These are phyloP conservation scores for Aspidapion aeneum DNA, from an alignment of 2,888 invertebrate species.

Conservation along the genomic window DNA sequence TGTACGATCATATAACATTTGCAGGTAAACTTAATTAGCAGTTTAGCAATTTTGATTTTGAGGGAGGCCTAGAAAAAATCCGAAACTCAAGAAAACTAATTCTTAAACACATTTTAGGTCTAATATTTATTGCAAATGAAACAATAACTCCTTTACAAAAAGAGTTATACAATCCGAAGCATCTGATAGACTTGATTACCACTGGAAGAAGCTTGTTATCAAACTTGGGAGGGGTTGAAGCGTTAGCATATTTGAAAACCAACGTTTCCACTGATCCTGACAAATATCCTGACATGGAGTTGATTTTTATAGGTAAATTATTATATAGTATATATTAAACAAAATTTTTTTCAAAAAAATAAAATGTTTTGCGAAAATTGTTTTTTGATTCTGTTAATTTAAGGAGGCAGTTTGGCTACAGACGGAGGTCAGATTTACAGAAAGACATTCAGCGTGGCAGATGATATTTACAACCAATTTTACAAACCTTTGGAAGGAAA, in stretches of 20 bases:
- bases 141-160: constrained; percentile 28
- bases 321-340: too few species aligned
- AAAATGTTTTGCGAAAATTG: background rate
- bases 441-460: constrained; percentile 52
- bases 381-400: background rate
- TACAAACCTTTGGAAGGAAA: constrained; percentile 53
- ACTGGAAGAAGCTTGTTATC: constrained; percentile 54
- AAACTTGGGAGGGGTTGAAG: constrained; percentile 56
- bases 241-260: constrained; percentile 57
- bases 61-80: too few species aligned
- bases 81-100: too few species aligned
- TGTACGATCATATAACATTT: constrained; percentile 62
- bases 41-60: too few species aligned
- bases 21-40: constrained; percentile 33
- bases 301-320: constrained; percentile 56
- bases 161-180: constrained; percentile 32
- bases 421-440: constrained; percentile 37
- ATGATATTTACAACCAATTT: constrained; percentile 54
- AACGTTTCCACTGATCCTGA: constrained; percentile 51
- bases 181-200: constrained; percentile 44
- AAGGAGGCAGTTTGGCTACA: constrained; percentile 45
- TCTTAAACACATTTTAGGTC: constrained; percentile 37
- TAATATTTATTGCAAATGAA: constrained; percentile 37
- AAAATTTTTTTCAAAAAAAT: background rate
- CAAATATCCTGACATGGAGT: constrained; percentile 64